These are phyloP conservation scores for Clarias fuscus DNA, from an alignment of 2,797 vertebrate species.

Conservation along the genomic window DNA sequence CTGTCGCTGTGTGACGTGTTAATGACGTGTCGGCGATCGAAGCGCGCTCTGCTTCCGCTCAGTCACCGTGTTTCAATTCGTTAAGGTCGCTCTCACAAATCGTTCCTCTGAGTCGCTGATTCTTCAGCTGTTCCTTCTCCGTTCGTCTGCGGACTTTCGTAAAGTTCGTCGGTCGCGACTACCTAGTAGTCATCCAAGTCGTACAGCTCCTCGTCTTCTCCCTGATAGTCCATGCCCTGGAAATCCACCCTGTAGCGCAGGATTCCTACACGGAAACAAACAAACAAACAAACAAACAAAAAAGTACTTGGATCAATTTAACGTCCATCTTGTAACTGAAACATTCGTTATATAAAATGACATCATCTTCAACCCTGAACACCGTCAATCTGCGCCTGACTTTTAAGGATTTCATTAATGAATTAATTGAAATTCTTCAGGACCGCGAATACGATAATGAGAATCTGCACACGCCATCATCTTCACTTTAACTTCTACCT, in stretches of 20 bases:
- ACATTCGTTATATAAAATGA: neutral
- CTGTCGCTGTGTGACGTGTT: conserved; percentile 31
- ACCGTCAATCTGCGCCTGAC: neutral
- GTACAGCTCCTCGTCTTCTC: conserved; percentile 87
- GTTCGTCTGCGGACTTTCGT: conserved; percentile 39
- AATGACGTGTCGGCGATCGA: conserved; percentile 41
- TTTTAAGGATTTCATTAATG: neutral
- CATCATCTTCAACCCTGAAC: neutral
- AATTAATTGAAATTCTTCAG: neutral
- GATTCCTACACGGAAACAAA: conserved; percentile 73
- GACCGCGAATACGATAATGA: neutral
- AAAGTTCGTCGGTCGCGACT: conserved; percentile 73
- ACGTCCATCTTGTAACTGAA: neutral
- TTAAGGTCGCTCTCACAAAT: conserved; percentile 43
- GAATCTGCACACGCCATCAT: neutral
- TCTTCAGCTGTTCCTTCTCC: conserved; percentile 30
- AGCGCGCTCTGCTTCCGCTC: conserved; percentile 34
- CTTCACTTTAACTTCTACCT: neutral
- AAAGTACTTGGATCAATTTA: neutral
- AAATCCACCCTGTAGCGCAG: conserved; percentile 90
- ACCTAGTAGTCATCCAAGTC: conserved; percentile 96
- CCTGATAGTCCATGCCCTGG: conserved; percentile 91
- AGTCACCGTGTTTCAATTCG: conserved; percentile 39
- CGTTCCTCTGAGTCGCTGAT: conserved; percentile 39
- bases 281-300: neutral